Base-by-base conservation (phyloP, 2,113 vertebrate species). In the Glaucomys volans region DNA sequence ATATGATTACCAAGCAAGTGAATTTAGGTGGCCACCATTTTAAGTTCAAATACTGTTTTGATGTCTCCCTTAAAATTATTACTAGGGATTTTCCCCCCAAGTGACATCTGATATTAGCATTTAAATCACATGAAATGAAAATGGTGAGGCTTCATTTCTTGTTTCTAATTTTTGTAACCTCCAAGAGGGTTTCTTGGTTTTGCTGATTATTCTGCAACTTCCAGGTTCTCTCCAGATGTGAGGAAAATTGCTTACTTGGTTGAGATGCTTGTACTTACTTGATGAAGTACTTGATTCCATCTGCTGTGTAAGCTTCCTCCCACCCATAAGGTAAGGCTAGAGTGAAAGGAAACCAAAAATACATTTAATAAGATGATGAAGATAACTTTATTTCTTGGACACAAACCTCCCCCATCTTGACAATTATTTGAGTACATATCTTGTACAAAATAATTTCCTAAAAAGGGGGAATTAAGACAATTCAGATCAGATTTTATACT, bases 271-370 rank as follows among this genome's bases (percentile, higher is more conserved):
- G 42, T 67, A 99, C 99, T 99, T 98, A 99, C 99, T 99, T 99
- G 98, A 99, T 99, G 97, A 99, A 99, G 97, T 99, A 99, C 94
- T 99, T 99, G 97, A 99, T 99, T 96, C 99, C 99, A 77, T 99
- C 99, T 98, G 99, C 98, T 96, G 99, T 99, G 97, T 99, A 99
- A 94, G 99, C 99, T 98, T 99, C 99, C 97, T 99, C 99, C 99
- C 99, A 99, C 95, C 99, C 99, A 8, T 99, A 99, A 83, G 99
- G 99, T 96, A 99, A 98, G 98, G 98, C 99, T 99, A 95, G 18
- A 89, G 95, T 77, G 97, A 97, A 98, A 80, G 95, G 76, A 97
- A 95, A 81, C 28, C 95, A 69, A 95, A 95, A 97, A 97, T 71
- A 97, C 47, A 97, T 16, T 97, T 96, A 96, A 94, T 96, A 97